phyloP scores from a whole-genome alignment of 2,113 vertebrate species.

The Festucalex cinctus region DNA sequence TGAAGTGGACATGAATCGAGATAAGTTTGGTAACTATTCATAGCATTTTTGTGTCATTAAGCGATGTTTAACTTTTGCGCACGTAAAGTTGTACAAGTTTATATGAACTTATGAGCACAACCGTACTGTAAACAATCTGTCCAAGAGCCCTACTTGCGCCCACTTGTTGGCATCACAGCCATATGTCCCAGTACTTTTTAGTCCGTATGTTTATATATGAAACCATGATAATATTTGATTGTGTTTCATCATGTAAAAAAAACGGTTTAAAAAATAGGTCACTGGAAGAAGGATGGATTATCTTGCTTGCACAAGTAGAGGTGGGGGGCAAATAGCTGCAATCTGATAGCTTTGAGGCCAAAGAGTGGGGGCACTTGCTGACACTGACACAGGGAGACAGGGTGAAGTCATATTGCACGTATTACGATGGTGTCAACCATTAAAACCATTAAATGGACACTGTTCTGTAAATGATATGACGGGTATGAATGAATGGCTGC shows the following conservation, averaged over 20 bases:
- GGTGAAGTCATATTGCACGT: neutral
- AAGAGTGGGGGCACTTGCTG: slow-evolving; percentile 44
- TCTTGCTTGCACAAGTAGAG: slow-evolving; percentile 54
- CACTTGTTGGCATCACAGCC: neutral
- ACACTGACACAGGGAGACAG: slow-evolving; percentile 32
- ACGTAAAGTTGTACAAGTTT: no score
- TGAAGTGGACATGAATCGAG: no score
- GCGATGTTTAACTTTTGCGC: no score
- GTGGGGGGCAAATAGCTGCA: slow-evolving; percentile 48
- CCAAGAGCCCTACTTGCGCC: no score
- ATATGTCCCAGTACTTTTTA: neutral
- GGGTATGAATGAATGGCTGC: neutral
- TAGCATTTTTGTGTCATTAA: no score
- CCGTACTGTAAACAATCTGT: no score
- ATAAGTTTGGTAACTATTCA: no score
- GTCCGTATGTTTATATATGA: neutral
- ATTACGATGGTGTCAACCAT: neutral
- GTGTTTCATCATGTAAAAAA: slow-evolving; percentile 31
- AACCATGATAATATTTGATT: slow-evolving; percentile 16
- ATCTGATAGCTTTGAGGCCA: slow-evolving; percentile 65
- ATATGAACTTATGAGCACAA: no score
- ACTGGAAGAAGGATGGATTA: slow-evolving; percentile 46
- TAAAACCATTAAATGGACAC: neutral
- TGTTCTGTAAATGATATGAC: neutral
- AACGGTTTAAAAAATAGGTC: slow-evolving; percentile 48